A percentile compares a stretch with the other conserved stretches of the same genome.
Evolutionary conservation across 2,888 invertebrate species (phyloP).

Genomic region (Notodonta ziczac): DNA sequence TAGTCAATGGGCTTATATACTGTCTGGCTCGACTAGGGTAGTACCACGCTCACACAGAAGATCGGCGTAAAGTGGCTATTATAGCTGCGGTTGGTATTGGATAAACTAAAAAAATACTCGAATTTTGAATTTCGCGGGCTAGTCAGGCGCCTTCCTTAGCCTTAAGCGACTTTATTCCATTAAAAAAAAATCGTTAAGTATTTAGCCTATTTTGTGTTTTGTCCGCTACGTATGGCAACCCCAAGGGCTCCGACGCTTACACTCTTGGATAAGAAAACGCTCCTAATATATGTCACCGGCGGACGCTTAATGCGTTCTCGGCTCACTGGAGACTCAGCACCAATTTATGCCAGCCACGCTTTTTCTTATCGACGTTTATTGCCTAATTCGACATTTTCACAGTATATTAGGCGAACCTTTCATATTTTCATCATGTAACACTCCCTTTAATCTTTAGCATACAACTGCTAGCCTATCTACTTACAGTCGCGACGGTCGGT

Average conservation of each 20-base stretch:
- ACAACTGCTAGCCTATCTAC: not conserved
- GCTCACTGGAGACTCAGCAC: slow-evolving; percentile 68
- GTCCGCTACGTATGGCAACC: not conserved
- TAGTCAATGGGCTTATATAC: too few species aligned
- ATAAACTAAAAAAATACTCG: too few species aligned
- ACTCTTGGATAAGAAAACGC: slow-evolving; percentile 59
- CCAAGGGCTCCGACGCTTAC: slow-evolving; percentile 13
- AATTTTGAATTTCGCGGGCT: too few species aligned
- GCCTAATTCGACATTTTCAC: slow-evolving; percentile 71
- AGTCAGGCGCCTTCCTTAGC: too few species aligned
- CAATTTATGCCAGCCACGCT: slow-evolving; percentile 68
- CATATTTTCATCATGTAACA: slow-evolving; percentile 44
- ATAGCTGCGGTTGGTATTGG: too few species aligned
- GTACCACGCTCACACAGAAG: too few species aligned
- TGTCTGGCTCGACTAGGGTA: too few species aligned
- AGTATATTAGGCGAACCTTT: slow-evolving; percentile 64
- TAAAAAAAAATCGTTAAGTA: too few species aligned
- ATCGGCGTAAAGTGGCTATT: too few species aligned
- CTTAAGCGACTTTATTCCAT: too few species aligned
- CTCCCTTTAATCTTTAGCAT: not conserved
- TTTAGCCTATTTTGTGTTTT: not conserved
- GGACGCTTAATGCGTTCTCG: slow-evolving; percentile 68
- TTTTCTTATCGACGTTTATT: slow-evolving; percentile 72
- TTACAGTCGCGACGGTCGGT: not conserved
- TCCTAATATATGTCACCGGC: slow-evolving; percentile 52